Base-by-base conservation (phyloP, 2,797 vertebrate species). In the Neosilurus hyrtlii region DNA sequence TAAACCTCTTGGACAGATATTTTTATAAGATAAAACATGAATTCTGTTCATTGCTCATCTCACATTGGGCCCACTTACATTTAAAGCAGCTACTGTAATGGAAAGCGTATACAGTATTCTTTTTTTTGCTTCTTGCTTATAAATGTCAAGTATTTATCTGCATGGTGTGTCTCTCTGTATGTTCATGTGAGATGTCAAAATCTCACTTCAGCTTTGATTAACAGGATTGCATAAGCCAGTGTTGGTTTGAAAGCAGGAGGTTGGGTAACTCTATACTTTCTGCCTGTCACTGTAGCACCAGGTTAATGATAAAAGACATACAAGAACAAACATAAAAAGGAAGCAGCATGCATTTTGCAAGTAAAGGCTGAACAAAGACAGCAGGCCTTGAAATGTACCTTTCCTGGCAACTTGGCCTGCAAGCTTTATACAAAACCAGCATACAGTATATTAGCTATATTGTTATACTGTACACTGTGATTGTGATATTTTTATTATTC, bases 271-370 rank as follows among this genome's bases (percentile, higher is more conserved):
- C 85, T 65, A 81, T 49, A 70, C 65, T 37, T 66, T 35, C 74
- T 66, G 82, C 66, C 54, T 49, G 83, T 86, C 79, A 83, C 67
- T 76, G 82, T 74, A 80, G 67, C 67, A 80, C 77, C 81, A 65
- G 35, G n/a, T 70, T 66, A 51, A 16, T 20, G 72, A 26, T 59
- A 75, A 61, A 0, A 20, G 26, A 62, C 43, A 43, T 43, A 43
- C 4, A 43, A 43, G 43, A 43, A 43, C 43, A 43, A 68, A 20
- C 22, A 1, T 14, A 57, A 52, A 35, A 59, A 82, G 65, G 43
- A 22, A n/a, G 30, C 37, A 9, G 43, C 66, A 30, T 79, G 72
- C 16, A 56, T 87, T 85, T 83, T 67, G 37, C 84, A 72, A 66
- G 72, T 73, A 37, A 61, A 20, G 66, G 52, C 66, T 56, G 24